Evolutionary conservation across 2,888 invertebrate genomes (phyloP), one percentile per base, ranked within the genome.

Genomic region (Teinopalpus imperialis): DNA sequence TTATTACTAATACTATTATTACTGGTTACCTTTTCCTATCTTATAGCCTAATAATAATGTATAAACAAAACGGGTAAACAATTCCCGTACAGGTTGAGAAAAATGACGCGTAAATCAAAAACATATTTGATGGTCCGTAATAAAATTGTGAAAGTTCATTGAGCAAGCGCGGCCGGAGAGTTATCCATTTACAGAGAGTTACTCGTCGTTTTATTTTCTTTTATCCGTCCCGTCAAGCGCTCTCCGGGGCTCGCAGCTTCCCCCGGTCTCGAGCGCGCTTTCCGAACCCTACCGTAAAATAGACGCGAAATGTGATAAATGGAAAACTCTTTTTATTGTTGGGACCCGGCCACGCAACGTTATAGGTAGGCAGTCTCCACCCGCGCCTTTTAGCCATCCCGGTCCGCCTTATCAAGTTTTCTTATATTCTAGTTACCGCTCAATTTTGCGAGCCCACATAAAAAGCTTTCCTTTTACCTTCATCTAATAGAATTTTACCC

Each of bases 281-380:
- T 75, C 71, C 79, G 74, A 78, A 79, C 83, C 83, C 79, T 76
- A 74, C 81, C 80, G 80, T 83, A 82, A 87, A 88, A 87, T 86
- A 86, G 81, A 88, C 83, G 82, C 81, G 74, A 85, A 87, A 87
- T 85, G 87, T 88, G 86, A 88, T 87, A 88, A 88, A 88, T 88
- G 83, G 82, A 77, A 81, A 79, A 83, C 78, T 86, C 83, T 81
- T 85, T 86, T 87, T 87, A 85, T 72, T 86, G 81, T 77, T 62
- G 69, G 70, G 73, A 71, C 80, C 68, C 75, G 70, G 80, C 73
- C 80, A 72, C 73, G 75, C 81, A 80, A 71, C 78, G 76, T 79
- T 78, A 79, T 69, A 75, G 80, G 77, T 74, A 72, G 78, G 62
- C 67, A 66, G 65, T 71, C 68, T 68, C 69, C 69, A 64, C 69